Evolutionary conservation across 2,113 vertebrate genomes (phyloP), one percentile per base, ranked within the genome.

Genomic region (Nibea albiflora): DNA sequence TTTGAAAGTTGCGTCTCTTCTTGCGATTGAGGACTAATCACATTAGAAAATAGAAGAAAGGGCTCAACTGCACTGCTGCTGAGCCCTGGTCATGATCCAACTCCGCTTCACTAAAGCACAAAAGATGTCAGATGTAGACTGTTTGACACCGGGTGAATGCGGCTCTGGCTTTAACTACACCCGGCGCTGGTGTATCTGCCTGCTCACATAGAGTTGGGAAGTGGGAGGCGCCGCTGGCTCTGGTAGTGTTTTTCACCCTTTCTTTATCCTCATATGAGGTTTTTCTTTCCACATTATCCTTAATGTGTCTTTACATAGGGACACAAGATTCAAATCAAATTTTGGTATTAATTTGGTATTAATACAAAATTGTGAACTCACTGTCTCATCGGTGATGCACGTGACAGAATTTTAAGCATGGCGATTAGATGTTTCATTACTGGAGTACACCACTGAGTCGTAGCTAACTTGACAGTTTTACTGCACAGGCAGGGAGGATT

Each of bases 11-110:
- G 65, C 9, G 31, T 81, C 62, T 74, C 63, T 84, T 80, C 73
- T 69, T 76, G 63, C 46, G 60, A 19, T 58, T 84, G 84, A 85
- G 53, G 53, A 83, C 79, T 90, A 83, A 86, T 92, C 89, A 73
- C 83, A 78, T 86, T 81, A 83, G 46, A 73, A 52, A 68, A 63
- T 73, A 47, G 69, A n/a, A 71, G 77, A 66, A n/a, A n/a, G 65
- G 74, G 63, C 73, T 88, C 42, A 42, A 70, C 47, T 44, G 47
- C 69, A 77, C 52, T 28, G 73, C 70, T 47, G 69, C 80, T 75
- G 64, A 81, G 78, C 46, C 56, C 17, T 83, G 72, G 69, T 90
- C 64, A 80, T 73, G 61, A 61, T 86, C 85, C 63, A 65, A 58
- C 57, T 83, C 80, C 73, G 81, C 77, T 78, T 73, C 77, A 47